Conservation (phyloP, 1,140 invertebrate species). For the Chrysomallon squamiferum region DNA sequence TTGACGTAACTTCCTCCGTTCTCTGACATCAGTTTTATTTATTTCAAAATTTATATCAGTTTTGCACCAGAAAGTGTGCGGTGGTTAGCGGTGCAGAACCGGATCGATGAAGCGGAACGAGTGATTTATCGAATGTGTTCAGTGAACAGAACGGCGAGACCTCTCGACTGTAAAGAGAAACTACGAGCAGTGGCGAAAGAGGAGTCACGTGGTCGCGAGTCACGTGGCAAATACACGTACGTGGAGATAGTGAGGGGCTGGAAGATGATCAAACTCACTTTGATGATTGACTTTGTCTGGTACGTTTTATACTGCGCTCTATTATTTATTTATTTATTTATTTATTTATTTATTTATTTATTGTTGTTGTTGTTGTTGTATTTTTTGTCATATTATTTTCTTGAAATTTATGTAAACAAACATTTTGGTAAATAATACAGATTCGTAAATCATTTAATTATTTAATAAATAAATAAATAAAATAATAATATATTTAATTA, state of each 20-base stretch:
- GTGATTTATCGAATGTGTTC: conserved; percentile 28
- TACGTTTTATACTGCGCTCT: neutral
- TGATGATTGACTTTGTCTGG: conserved; percentile 14
- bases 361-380: too few species aligned
- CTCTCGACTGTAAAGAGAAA: neutral
- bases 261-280: neutral
- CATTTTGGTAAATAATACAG: too few species aligned
- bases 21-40: too few species aligned
- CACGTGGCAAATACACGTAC: conserved; percentile 20
- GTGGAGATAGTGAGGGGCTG: conserved; percentile 15
- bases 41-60: conserved; percentile 16
- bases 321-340: neutral
- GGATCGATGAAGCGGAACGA: conserved; percentile 35
- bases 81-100: conserved; percentile 33
- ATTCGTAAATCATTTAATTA: too few species aligned
- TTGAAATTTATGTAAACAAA: too few species aligned
- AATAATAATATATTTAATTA: too few species aligned
- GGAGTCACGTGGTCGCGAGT: neutral
- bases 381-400: too few species aligned
- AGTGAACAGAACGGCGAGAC: conserved; percentile 19
- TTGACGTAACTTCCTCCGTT: too few species aligned
- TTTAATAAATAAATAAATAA: too few species aligned
- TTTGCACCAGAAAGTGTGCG: conserved; percentile 39
- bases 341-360: too few species aligned
- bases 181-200: conserved; percentile 12